Base-by-base conservation (phyloP, 2,797 vertebrate genomes). In the Borostomias antarcticus region DNA sequence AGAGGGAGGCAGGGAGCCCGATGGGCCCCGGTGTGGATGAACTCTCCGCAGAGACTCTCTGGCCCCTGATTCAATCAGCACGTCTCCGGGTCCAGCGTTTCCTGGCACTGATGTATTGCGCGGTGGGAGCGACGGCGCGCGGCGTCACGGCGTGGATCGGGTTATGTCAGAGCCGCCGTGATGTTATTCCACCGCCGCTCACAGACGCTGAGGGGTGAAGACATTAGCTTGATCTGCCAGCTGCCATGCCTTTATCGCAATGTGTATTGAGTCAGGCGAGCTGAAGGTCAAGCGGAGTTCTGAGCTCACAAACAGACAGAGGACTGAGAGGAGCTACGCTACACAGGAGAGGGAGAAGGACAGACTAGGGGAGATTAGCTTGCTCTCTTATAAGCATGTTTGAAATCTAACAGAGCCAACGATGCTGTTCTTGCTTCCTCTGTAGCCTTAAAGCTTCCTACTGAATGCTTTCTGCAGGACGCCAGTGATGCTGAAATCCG, bases 81-180 rank as follows among this genome's bases (percentile, higher is more conserved):
- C 52, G 78, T 83, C 88, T 89, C 81, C 65, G 75, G 62, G 74
- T 89, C 82, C 83, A 79, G 82, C 75, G 74, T 87, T 84, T 89
- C 82, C 88, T 92, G 92, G 90, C 92, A 92, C 88, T 93, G 93
- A 94, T 93, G 57, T 91, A 94, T 92, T 84, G 75, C 89, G 73
- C 82, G 82, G 88, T 82, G 82, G 81, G 78, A 69, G 73, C 75
- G 64, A 75, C 66, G 77, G 76, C 77, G 87, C 87, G 88, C 58
- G 76, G 79, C 79, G 78, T 91, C 89, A 85, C 84, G 65, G 81
- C 79, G 77, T 72, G 86, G 89, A 92, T 92, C 90, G 89, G 88
- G 88, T 92, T 91, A 91, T 91, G 91, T 92, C 89, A 89, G 84
- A 85, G 82, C 78, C 77, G n/a, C n/a, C n/a, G n/a, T n/a, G n/a